phyloP scores from a whole-genome alignment of 2,888 invertebrate species.

The Agrotis segetum region DNA sequence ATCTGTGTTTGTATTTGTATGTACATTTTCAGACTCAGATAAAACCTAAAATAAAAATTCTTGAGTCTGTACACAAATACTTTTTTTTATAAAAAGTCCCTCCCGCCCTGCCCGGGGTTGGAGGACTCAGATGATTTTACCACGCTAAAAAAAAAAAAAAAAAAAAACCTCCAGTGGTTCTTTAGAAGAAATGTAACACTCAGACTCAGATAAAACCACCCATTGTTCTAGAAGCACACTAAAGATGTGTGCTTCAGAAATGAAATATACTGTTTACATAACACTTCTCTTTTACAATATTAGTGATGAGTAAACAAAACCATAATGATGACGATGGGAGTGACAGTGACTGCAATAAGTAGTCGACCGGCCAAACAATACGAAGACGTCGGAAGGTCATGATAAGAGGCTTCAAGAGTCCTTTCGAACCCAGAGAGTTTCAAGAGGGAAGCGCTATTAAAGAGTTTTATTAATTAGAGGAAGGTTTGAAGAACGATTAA shows the following conservation, averaged over 20 bases:
- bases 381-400: slow-evolving; percentile 50
- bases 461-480: slow-evolving; percentile 62
- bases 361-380: slow-evolving; percentile 32
- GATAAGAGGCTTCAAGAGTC: slow-evolving; percentile 53
- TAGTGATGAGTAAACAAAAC: slow-evolving; percentile 15
- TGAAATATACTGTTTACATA: neutral
- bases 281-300: neutral
- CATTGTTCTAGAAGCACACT: too few species aligned
- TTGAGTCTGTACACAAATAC: too few species aligned
- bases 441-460: slow-evolving; percentile 52
- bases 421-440: slow-evolving; percentile 39
- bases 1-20: too few species aligned
- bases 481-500: slow-evolving; percentile 52
- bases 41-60: too few species aligned
- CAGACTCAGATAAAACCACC: too few species aligned
- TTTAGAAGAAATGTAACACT: too few species aligned
- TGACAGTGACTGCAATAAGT: slow-evolving; percentile 33
- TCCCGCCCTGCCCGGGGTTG: too few species aligned
- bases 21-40: neutral
- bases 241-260: too few species aligned
- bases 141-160: too few species aligned
- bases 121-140: too few species aligned
- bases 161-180: too few species aligned
- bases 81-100: too few species aligned
- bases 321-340: slow-evolving; percentile 5